These are phyloP conservation scores for Macropis europaea DNA, from an alignment of 2,888 invertebrate species.

Conservation along the genomic window DNA sequence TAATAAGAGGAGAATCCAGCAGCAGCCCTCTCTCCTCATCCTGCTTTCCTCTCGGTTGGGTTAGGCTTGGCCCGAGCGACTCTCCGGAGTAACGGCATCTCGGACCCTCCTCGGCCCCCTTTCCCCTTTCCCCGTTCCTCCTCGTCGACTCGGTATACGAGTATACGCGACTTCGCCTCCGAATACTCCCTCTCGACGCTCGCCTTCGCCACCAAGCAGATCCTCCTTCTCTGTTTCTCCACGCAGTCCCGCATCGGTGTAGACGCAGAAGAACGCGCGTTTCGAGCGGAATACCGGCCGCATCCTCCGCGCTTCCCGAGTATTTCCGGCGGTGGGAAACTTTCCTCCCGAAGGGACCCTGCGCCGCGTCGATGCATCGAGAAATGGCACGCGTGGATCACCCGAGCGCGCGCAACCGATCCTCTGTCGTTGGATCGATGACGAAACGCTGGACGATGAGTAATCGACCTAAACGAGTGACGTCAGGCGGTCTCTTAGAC, in stretches of 20 bases:
- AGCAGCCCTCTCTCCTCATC: slow-evolving; percentile 19
- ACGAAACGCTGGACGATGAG: slow-evolving; percentile 9
- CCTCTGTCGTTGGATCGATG: slow-evolving; percentile 1
- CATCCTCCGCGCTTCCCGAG: neutral
- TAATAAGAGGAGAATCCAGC: slow-evolving; percentile 38
- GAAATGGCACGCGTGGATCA: neutral
- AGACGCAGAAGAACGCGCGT: neutral
- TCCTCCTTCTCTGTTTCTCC: neutral
- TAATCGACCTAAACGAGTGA: slow-evolving; percentile 7
- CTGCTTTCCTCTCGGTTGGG: slow-evolving; percentile 52
- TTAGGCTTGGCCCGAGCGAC: slow-evolving; percentile 63
- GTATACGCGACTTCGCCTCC: slow-evolving; percentile 45
- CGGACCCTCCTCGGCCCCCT: slow-evolving; percentile 35
- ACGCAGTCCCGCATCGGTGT: neutral
- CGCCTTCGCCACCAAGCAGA: slow-evolving; percentile 17
- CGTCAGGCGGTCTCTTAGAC: neutral
- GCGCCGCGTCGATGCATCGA: neutral
- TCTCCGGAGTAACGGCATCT: slow-evolving; percentile 64
- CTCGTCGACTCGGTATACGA: slow-evolving; percentile 25
- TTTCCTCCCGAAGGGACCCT: neutral
- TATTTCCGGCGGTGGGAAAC: neutral
- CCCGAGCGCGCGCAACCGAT: neutral
- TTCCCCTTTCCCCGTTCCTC: slow-evolving; percentile 29
- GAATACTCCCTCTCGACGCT: slow-evolving; percentile 40
- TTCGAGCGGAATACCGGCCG: too few species aligned